Conservation (phyloP, 1,140 invertebrate genomes). For the Lethrus apterus region DNA sequence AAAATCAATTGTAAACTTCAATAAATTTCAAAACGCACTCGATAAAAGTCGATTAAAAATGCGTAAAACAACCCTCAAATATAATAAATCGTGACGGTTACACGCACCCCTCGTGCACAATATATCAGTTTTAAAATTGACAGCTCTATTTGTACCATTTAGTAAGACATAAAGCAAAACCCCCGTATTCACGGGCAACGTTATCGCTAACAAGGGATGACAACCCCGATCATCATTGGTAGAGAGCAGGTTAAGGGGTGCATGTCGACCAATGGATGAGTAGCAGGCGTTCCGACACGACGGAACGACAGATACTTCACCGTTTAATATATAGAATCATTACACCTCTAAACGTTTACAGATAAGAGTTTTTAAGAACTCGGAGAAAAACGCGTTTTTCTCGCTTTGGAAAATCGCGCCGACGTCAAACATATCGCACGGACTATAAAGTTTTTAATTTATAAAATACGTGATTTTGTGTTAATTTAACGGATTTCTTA, state of each 20-base stretch:
- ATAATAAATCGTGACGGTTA: no score
- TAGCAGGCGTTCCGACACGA: neutral
- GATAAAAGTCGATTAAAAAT: no score
- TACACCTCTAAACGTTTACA: no score
- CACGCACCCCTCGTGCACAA: constrained; percentile 3
- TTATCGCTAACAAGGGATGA: constrained; percentile 13
- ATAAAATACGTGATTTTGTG: no score
- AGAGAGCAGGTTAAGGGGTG: neutral
- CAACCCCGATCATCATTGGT: constrained; percentile 5
- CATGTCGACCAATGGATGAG: constrained; percentile 3
- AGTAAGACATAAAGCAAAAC: constrained; percentile 17
- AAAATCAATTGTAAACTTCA: no score
- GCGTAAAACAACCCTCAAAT: no score
- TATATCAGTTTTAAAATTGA: constrained; percentile 26
- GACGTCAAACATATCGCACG: neutral
- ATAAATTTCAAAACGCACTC: no score
- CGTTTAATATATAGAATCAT: no score
- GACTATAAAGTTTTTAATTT: no score
- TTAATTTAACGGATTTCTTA: neutral
- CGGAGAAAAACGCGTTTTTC: no score
- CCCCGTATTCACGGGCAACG: constrained; percentile 21
- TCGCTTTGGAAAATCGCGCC: neutral
- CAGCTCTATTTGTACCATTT: constrained; percentile 29
- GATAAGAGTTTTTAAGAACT: no score
- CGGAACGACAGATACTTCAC: constrained; percentile 2